Evolutionary conservation across 2,888 invertebrate species (phyloP).

Genomic region (Dicranocentrus wangi): DNA sequence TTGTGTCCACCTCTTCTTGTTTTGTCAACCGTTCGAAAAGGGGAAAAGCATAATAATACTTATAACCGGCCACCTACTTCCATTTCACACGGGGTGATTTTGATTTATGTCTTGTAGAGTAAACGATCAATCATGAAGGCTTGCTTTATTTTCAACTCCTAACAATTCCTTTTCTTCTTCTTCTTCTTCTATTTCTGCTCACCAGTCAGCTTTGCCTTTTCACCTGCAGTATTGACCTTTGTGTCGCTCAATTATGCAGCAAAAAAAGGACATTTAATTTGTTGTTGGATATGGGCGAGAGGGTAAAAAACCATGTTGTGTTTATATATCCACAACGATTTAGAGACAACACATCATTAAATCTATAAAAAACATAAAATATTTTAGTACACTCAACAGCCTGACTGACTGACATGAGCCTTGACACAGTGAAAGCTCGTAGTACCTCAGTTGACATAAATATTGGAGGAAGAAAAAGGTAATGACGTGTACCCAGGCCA

Average conservation of each 20-base stretch:
- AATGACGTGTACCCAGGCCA: not conserved
- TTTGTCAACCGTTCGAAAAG: no score
- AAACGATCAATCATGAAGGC: conserved; percentile 56
- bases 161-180: not conserved
- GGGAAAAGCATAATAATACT: no score
- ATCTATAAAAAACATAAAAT: not conserved
- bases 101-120: conserved; percentile 52
- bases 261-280: conserved; percentile 22
- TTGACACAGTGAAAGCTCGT: conserved; percentile 28
- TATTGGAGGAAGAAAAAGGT: not conserved
- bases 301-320: no score
- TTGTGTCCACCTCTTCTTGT: no score
- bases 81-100: conserved; percentile 7
- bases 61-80: no score
- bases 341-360: not conserved
- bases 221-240: no score
- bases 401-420: conserved; percentile 29
- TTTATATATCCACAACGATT: not conserved
- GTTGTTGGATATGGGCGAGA: no score
- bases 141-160: conserved; percentile 13
- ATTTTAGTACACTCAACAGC: conserved; percentile 19
- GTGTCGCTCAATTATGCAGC: no score
- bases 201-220: not conserved
- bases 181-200: not conserved
- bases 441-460: not conserved